Evolutionary conservation across 2,888 invertebrate species (phyloP).

Genomic region (Polylopha cassiicola): DNA sequence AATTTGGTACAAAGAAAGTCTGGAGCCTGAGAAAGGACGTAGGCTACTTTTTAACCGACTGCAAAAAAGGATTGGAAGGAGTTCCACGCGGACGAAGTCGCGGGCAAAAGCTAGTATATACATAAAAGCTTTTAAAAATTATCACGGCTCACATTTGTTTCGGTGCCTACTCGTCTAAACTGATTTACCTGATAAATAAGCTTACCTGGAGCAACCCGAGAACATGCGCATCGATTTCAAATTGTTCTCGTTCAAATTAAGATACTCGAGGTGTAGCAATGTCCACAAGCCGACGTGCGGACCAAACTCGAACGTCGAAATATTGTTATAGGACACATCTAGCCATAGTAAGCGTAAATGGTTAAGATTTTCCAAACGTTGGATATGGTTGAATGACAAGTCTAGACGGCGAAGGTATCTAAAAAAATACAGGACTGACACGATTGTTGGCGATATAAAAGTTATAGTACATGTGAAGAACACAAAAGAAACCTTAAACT

Average conservation of each 20-base stretch:
- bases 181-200: constrained; percentile 6
- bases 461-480: neutral
- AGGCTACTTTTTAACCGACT: no score
- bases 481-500: constrained; percentile 61
- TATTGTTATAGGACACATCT: constrained; percentile 75
- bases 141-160: no score
- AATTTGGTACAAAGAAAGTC: no score
- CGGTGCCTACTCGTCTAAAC: no score
- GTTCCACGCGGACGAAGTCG: no score
- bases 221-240: constrained; percentile 74
- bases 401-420: constrained; percentile 78
- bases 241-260: constrained; percentile 75
- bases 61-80: no score
- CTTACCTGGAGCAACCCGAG: constrained; percentile 59
- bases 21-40: no score
- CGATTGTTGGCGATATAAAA: neutral
- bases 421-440: constrained; percentile 23
- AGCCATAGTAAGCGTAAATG: constrained; percentile 71
- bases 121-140: no score
- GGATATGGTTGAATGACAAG: constrained; percentile 78
- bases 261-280: constrained; percentile 66
- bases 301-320: constrained; percentile 63
- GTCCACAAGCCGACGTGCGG: constrained; percentile 65
- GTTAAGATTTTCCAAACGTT: constrained; percentile 74
- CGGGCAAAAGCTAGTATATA: no score